Conservation (phyloP, 2,888 invertebrate species). For the Apodemia duryi region DNA sequence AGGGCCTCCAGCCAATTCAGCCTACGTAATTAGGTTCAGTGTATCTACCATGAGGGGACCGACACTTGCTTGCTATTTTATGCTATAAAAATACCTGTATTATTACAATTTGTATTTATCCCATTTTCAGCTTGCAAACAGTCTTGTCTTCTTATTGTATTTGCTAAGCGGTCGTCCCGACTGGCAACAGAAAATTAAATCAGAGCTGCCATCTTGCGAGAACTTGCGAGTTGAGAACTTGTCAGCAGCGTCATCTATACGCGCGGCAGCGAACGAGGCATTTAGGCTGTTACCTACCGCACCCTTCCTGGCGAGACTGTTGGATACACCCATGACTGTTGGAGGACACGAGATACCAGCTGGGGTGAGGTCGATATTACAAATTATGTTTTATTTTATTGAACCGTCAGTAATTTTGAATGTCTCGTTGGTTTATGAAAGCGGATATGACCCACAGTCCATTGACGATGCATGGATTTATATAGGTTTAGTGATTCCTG, state of each 20-base stretch:
- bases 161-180: constrained; percentile 84
- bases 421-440: too few relatives aligned
- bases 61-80: too few relatives aligned
- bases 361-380: constrained; percentile 79
- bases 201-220: constrained; percentile 81
- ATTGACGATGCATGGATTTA: too few relatives aligned
- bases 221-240: constrained; percentile 79
- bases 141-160: constrained; percentile 87
- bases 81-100: too few relatives aligned
- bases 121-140: constrained; percentile 85
- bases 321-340: constrained; percentile 85
- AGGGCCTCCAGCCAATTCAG: too few relatives aligned
- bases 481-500: too few relatives aligned
- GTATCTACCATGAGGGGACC: too few relatives aligned
- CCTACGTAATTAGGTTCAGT: too few relatives aligned
- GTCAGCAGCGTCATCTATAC: constrained; percentile 84
- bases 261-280: constrained; percentile 88
- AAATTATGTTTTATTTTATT: not conserved
- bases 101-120: not conserved
- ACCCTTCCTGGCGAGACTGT: constrained; percentile 86
- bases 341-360: constrained; percentile 84
- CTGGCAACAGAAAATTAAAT: constrained; percentile 82
- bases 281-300: constrained; percentile 88
- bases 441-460: too few relatives aligned
- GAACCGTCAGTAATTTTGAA: too few relatives aligned